Conservation (phyloP, 53 echinoderm and acorn worm genomes). For the Mesocentrotus franciscanus region DNA sequence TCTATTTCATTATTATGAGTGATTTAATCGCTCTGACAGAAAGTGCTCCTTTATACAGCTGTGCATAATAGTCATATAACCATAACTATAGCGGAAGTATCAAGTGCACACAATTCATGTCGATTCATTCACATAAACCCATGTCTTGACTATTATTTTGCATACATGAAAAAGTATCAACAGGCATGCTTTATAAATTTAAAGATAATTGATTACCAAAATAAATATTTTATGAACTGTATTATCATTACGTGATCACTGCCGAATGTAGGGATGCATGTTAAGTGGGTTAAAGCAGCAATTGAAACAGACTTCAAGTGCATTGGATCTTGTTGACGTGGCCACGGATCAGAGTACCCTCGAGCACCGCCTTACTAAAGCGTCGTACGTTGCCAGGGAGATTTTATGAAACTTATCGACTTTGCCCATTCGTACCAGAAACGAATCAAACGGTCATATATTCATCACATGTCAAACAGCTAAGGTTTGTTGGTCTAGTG, state of each 20-base stretch:
- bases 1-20: no score
- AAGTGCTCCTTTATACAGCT: no score
- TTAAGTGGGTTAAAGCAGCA: neutral
- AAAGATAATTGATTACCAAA: neutral
- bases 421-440: neutral
- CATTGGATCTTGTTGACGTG: neutral
- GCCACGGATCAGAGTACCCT: neutral
- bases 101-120: no score
- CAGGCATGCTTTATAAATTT: no score
- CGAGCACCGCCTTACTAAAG: neutral
- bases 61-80: no score
- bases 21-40: no score
- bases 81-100: no score
- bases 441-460: neutral
- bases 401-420: neutral
- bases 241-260: neutral
- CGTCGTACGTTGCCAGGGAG: neutral
- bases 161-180: no score
- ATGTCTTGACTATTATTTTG: neutral
- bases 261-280: neutral
- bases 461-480: neutral
- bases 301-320: neutral
- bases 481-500: slow-evolving; percentile 78
- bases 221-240: neutral
- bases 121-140: no score